Base-by-base conservation (phyloP, 2,888 invertebrate genomes). In the Thymelicus acteon region DNA sequence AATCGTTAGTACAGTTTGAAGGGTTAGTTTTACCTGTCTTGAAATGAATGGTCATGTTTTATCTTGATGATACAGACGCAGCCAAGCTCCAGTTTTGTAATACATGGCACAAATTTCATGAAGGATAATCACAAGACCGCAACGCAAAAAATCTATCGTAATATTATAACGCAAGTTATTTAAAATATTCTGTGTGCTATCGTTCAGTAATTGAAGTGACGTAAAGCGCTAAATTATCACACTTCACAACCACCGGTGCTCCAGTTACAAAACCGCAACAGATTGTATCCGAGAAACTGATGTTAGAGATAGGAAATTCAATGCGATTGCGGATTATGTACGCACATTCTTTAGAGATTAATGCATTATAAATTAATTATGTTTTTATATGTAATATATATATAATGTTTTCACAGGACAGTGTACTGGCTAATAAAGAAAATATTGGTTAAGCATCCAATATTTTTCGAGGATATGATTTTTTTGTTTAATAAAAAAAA, bases 251-350 rank as follows among this genome's bases (percentile, higher is more conserved):
- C 69, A 37, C 6, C 48, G 63, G 63, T 70, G 70, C 70, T 70
- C 70, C 37, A 70, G 70, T 70, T 70, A 70, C 70, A 70, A 70
- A 70, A 70, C 70, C 70, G 60, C 70, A 68, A 61, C 67, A 70
- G 70, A 70, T 70, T 70, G 58, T 70, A 70, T 70, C 63, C 70
- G 70, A 31, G 60, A 70, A 58, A 64, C 70, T 47, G 58, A 64
- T 58, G 52, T 61, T 68, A 62, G 47, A 70, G 63, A 70, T 63
- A 69, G 19, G 19, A 63, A 70, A 70, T 64, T 64, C 44, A 60
- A 37, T 49, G 64, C 49, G 49, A 64, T 63, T 64, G 44, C 57
- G 48, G 47, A 64, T 64, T 70, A 70, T 54, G 58, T 69, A 60
- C 40, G 62, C 61, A 52, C 54, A 68, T 68, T 68, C 61, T 62